phyloP scores from a whole-genome alignment of 2,113 vertebrate species.

The Cercocebus atys region DNA sequence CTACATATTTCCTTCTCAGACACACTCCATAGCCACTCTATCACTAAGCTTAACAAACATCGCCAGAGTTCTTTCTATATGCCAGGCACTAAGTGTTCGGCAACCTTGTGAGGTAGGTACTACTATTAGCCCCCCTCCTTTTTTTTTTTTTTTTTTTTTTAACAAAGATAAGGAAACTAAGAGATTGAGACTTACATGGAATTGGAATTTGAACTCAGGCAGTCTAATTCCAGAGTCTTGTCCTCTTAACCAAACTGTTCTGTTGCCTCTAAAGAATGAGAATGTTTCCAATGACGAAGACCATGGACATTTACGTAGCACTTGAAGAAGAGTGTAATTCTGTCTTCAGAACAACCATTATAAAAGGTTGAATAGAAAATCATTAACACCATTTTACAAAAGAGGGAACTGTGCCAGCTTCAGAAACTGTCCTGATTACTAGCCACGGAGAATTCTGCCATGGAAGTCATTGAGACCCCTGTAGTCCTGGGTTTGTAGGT shows the following conservation, averaged over 20 bases:
- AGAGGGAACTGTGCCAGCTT: not conserved
- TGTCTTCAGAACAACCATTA: not conserved
- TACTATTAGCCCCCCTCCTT: not conserved
- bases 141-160: not conserved
- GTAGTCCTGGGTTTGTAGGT: slow-evolving; percentile 14
- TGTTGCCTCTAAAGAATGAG: not conserved
- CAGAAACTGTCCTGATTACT: not conserved
- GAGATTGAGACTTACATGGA: not conserved
- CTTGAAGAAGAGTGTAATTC: not conserved
- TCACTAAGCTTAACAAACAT: not conserved
- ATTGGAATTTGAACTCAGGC: not conserved
- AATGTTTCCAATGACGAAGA: not conserved
- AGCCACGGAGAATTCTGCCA: not conserved
- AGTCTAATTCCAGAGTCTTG: not conserved
- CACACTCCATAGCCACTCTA: not conserved
- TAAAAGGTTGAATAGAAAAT: not conserved
- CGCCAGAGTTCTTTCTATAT: not conserved
- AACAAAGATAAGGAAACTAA: slow-evolving; percentile 17
- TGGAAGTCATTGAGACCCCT: not conserved
- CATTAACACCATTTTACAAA: not conserved
- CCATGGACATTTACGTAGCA: not conserved
- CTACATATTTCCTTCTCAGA: not conserved
- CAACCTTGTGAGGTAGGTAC: not conserved
- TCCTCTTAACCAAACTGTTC: slow-evolving; percentile 30
- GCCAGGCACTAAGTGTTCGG: not conserved